Evolutionary conservation across 2,888 invertebrate species (phyloP).

Genomic region (Cabera pusaria): DNA sequence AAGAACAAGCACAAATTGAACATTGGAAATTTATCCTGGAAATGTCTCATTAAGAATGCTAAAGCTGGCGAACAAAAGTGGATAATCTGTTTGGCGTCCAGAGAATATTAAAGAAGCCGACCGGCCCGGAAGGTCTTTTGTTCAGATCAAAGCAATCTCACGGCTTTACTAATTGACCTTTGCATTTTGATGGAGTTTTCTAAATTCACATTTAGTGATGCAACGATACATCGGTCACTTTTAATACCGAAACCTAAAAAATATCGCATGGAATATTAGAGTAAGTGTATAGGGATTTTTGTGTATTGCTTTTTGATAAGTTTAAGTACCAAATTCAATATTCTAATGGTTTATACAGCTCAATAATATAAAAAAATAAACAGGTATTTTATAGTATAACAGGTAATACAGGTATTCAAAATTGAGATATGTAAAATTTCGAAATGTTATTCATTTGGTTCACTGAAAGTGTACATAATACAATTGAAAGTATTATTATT

Average conservation of each 20-base stretch:
- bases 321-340: no score
- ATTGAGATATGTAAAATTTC: no score
- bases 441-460: no score
- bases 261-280: background rate
- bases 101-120: constrained; percentile 70
- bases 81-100: constrained; percentile 72
- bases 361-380: no score
- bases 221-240: constrained; percentile 1
- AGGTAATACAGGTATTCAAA: no score
- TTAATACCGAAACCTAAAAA: background rate
- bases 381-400: no score
- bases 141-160: constrained; percentile 69
- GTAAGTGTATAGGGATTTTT: no score
- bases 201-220: constrained; percentile 21
- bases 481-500: no score
- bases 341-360: no score
- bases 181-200: constrained; percentile 56
- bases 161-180: constrained; percentile 68
- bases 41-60: constrained; percentile 72
- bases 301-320: no score
- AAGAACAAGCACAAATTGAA: constrained; percentile 43
- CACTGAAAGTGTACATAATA: no score
- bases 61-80: constrained; percentile 70
- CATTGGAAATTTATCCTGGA: constrained; percentile 56
- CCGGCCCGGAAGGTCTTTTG: constrained; percentile 60